These are phyloP conservation scores for Lindbergichthys nudifrons DNA, from an alignment of 2,797 vertebrate species.

Conservation along the genomic window DNA sequence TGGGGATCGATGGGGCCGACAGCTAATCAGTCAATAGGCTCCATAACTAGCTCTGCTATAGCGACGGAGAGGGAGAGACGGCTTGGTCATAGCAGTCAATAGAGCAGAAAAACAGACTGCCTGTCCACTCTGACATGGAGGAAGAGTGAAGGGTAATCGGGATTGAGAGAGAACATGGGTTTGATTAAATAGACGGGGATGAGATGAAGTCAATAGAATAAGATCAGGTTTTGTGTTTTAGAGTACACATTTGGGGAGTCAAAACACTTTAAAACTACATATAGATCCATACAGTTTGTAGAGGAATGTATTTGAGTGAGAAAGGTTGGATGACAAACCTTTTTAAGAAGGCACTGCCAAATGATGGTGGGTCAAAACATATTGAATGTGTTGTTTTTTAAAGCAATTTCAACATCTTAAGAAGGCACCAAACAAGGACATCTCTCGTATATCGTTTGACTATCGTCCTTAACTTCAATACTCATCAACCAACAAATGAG, in stretches of 20 bases:
- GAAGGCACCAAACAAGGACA: background rate
- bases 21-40: conserved; percentile 78
- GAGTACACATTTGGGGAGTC: background rate
- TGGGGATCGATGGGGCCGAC: conserved; percentile 74
- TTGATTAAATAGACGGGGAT: conserved; percentile 11
- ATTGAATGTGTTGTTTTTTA: background rate
- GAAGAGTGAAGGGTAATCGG: conserved; percentile 11
- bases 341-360: background rate
- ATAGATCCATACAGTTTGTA: background rate
- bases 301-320: background rate
- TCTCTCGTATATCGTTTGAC: background rate
- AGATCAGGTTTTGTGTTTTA: conserved; percentile 1
- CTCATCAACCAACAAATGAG: background rate
- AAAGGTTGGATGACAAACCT: background rate
- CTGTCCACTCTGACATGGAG: conserved; percentile 40
- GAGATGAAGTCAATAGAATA: conserved; percentile 5
- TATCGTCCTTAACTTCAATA: background rate
- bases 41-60: conserved; percentile 62
- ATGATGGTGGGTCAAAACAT: too few species aligned
- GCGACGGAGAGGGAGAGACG: conserved; percentile 32
- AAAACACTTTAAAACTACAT: background rate
- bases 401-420: background rate
- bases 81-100: conserved; percentile 60
- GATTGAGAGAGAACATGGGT: conserved; percentile 13
- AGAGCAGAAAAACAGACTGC: conserved; percentile 62